A percentile compares a stretch with the other conserved stretches of the same genome.
These are phyloP conservation scores for Gnatocerus cornutus DNA, from an alignment of 2,888 invertebrate genomes.

Conservation along the genomic window DNA sequence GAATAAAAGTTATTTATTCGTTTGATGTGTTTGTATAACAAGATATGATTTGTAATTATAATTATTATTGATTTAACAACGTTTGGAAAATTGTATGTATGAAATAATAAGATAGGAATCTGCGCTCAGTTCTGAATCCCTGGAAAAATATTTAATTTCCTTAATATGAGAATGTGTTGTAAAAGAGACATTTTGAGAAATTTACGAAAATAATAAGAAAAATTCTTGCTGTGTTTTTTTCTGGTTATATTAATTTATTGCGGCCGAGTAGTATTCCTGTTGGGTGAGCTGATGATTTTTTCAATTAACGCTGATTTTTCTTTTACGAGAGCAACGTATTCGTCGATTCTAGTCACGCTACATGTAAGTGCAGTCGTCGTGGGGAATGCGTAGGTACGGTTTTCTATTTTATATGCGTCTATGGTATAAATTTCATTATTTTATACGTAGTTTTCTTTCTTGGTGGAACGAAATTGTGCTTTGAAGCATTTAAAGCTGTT, in stretches of 20 bases:
- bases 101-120: not conserved
- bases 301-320: slow-evolving; percentile 25
- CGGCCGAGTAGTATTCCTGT: not conserved
- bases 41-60: not conserved
- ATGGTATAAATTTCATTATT: slow-evolving; percentile 36
- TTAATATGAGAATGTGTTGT: too few relatives aligned
- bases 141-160: too few relatives aligned
- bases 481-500: slow-evolving; percentile 36
- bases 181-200: too few relatives aligned
- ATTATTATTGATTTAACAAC: not conserved
- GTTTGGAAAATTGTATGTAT: not conserved
- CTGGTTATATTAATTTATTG: not conserved
- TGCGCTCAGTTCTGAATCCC: too few relatives aligned
- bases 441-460: slow-evolving; percentile 16
- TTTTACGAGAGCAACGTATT: slow-evolving; percentile 9
- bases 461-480: slow-evolving; percentile 24
- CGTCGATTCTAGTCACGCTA: slow-evolving; percentile 24
- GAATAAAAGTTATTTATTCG: slow-evolving; percentile 2
- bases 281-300: not conserved
- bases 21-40: not conserved
- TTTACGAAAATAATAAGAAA: too few relatives aligned
- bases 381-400: slow-evolving; percentile 5
- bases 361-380: slow-evolving; percentile 9
- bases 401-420: slow-evolving; percentile 19
- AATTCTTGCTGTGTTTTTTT: too few relatives aligned